phyloP scores from a whole-genome alignment of 2,888 invertebrate species.

The Agelastica alni region DNA sequence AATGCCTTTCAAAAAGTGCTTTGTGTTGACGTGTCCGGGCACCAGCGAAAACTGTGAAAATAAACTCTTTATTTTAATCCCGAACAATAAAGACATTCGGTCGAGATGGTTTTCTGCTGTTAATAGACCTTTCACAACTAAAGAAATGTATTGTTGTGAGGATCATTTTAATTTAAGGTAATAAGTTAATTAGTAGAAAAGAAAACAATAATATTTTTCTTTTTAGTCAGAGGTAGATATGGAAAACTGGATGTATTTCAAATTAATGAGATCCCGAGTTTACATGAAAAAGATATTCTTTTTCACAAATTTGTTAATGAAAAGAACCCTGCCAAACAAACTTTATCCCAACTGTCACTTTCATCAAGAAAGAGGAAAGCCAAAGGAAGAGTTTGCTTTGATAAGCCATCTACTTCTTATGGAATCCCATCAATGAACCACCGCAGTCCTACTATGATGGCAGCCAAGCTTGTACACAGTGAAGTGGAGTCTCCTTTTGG shows the following conservation, averaged over 20 bases:
- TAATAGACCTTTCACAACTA: slow-evolving; percentile 9
- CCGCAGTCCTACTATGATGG: slow-evolving; percentile 6
- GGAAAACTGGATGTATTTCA: slow-evolving; percentile 8
- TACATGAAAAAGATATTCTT: slow-evolving; percentile 11
- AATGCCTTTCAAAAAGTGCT: too few species aligned
- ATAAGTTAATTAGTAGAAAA: not conserved
- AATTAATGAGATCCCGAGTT: slow-evolving; percentile 7
- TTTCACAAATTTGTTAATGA: slow-evolving; percentile 9
- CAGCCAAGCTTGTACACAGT: slow-evolving; percentile 2
- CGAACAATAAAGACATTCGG: too few species aligned
- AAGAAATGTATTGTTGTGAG: slow-evolving; percentile 2
- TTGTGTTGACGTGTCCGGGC: too few species aligned
- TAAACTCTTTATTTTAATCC: too few species aligned
- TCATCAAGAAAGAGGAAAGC: slow-evolving; percentile 9
- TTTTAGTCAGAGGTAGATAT: slow-evolving; percentile 8
- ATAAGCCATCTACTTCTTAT: not conserved
- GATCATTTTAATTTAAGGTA: too few species aligned
- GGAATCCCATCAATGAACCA: not conserved
- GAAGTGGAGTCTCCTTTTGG: slow-evolving; percentile 8
- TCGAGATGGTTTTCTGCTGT: slow-evolving; percentile 9
- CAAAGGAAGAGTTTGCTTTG: slow-evolving; percentile 11
- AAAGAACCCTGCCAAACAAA: slow-evolving; percentile 1
- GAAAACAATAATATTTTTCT: not conserved
- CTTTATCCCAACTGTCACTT: slow-evolving; percentile 4
- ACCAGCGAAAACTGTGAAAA: too few species aligned